Conservation (phyloP, 2,113 vertebrate genomes). For the Cynopterus brachyotis region DNA sequence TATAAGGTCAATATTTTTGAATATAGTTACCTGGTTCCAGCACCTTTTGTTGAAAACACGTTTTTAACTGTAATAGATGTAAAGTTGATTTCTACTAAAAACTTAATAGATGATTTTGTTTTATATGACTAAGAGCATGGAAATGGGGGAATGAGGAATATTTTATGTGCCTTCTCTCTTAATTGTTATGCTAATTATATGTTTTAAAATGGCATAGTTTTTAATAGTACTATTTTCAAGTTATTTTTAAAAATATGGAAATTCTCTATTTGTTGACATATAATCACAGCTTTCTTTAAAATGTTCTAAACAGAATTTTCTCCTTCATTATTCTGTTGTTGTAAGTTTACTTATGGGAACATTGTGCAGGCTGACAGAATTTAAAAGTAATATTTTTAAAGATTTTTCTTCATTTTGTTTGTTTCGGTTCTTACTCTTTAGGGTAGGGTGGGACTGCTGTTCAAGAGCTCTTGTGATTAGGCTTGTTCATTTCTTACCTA, state of each 20-base stretch:
- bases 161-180: constrained; percentile 16
- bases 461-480: background rate
- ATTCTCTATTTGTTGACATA: background rate
- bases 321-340: background rate
- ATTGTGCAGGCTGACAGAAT: background rate
- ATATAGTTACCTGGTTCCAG: background rate
- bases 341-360: background rate
- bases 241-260: constrained; percentile 10
- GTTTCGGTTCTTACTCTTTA: background rate
- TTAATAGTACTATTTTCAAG: background rate
- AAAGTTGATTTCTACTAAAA: constrained; percentile 17
- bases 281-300: constrained; percentile 7
- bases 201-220: constrained; percentile 31
- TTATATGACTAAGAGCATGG: constrained; percentile 9
- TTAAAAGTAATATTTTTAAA: constrained; percentile 31
- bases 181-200: background rate
- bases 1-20: background rate
- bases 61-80: background rate
- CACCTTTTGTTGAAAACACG: background rate
- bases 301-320: background rate
- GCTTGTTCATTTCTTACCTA: background rate
- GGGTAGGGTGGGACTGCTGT: background rate
- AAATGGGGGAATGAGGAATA: background rate
- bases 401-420: background rate
- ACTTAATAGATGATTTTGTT: constrained; percentile 12